phyloP scores from a whole-genome alignment of 2,797 vertebrate genomes.

The Acropternis orthonyx region DNA sequence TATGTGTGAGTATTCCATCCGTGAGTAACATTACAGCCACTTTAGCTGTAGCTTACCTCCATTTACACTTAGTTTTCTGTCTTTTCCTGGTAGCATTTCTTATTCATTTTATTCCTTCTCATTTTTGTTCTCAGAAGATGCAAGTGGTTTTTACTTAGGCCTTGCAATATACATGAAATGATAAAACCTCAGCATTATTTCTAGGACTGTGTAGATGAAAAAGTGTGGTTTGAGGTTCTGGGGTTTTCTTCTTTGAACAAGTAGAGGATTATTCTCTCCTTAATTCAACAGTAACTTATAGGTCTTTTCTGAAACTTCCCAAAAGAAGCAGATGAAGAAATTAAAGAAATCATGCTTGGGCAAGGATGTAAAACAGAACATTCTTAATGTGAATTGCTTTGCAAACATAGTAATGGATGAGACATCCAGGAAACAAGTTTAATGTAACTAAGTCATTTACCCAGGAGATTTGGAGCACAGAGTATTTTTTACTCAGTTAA shows the following conservation, averaged over 20 bases:
- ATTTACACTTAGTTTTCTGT: slow-evolving; percentile 48
- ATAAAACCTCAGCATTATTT: slow-evolving; percentile 26
- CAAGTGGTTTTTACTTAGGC: slow-evolving; percentile 3
- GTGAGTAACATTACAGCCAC: slow-evolving; percentile 28
- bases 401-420: neutral
- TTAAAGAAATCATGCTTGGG: neutral
- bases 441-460: neutral
- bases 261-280: neutral
- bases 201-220: neutral
- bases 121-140: slow-evolving; percentile 41
- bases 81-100: slow-evolving; percentile 11
- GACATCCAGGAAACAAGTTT: neutral
- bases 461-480: neutral
- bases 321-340: neutral
- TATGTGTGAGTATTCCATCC: neutral
- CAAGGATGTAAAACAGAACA: neutral
- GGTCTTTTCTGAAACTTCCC: neutral
- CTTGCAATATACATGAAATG: slow-evolving; percentile 32
- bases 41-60: slow-evolving; percentile 42
- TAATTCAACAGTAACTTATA: neutral
- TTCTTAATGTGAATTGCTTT: neutral
- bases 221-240: neutral
- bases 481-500: neutral
- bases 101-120: slow-evolving; percentile 6
- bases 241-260: neutral